Conservation (phyloP, 1,140 invertebrate genomes). For the Bombus huntii region DNA sequence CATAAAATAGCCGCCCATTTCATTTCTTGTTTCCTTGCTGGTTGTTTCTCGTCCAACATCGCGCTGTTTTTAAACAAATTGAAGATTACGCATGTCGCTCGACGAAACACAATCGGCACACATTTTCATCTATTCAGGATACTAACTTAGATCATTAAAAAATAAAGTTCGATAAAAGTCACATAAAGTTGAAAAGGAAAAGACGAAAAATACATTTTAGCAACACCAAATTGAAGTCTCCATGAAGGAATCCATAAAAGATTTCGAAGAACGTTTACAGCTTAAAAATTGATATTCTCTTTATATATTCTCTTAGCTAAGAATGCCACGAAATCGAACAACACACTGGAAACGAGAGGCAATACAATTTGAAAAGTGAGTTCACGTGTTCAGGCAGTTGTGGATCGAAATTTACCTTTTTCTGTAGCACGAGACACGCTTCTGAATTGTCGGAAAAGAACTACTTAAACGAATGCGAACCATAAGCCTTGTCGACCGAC, state of each 20-base stretch:
- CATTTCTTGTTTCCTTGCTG: constrained; percentile 40
- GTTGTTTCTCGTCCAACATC: not conserved
- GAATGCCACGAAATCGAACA: too few species aligned
- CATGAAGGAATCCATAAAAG: too few species aligned
- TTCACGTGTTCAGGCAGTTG: not conserved
- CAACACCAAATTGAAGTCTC: not conserved
- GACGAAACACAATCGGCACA: not conserved
- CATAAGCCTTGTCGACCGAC: constrained; percentile 63
- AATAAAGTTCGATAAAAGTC: not conserved
- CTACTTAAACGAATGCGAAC: constrained; percentile 4
- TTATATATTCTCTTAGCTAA: too few species aligned
- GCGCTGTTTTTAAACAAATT: not conserved
- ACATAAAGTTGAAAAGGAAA: not conserved
- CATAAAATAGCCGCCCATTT: constrained; percentile 86
- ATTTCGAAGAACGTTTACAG: not conserved
- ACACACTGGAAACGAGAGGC: not conserved
- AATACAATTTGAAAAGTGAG: not conserved
- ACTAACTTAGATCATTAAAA: not conserved
- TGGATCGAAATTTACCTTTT: not conserved
- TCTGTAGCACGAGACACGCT: constrained; percentile 40
- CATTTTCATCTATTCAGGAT: not conserved
- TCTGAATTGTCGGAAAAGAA: constrained; percentile 38
- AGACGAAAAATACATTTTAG: not conserved
- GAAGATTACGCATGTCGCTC: not conserved
- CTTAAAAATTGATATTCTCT: not conserved